These are phyloP conservation scores for Armadillidium nasatum DNA, from an alignment of 1,140 invertebrate species.

Conservation along the genomic window DNA sequence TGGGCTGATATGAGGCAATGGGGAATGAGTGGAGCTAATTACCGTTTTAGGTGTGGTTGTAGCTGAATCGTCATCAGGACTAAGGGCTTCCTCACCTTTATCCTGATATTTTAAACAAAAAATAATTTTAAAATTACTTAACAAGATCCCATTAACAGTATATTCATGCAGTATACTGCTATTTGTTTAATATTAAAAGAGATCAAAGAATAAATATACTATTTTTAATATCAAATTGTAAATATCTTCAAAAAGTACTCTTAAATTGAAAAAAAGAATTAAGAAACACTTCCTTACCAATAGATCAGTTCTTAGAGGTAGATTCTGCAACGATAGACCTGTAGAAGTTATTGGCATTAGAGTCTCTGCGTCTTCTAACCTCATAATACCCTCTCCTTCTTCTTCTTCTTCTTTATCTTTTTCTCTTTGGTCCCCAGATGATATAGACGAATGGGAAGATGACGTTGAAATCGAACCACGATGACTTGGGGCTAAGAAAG, in stretches of 20 bases:
- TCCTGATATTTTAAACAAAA: conserved; percentile 51
- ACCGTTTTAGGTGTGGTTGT: conserved; percentile 63
- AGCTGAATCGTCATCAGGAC: conserved; percentile 60
- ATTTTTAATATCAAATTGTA: too few relatives aligned
- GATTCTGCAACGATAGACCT: conserved; percentile 29
- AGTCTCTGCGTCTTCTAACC: conserved; percentile 39
- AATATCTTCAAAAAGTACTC: too few relatives aligned
- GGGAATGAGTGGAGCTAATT: conserved; percentile 56
- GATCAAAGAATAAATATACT: too few relatives aligned
- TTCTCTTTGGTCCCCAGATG: conserved; percentile 36
- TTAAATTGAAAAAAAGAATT: neutral
- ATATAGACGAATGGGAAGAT: conserved; percentile 44
- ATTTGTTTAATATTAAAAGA: too few relatives aligned
- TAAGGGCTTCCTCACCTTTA: conserved; percentile 60
- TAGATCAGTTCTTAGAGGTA: conserved; percentile 44
- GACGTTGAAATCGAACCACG: conserved; percentile 46
- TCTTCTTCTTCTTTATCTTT: conserved; percentile 41
- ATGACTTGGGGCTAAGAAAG: conserved; percentile 41
- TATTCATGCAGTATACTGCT: too few relatives aligned
- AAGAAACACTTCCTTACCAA: conserved; percentile 35
- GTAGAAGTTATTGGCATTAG: conserved; percentile 29
- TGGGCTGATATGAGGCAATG: conserved; percentile 48
- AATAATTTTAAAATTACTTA: neutral
- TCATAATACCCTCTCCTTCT: conserved; percentile 41
- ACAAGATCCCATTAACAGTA: too few relatives aligned